These are phyloP conservation scores for Nasonovia ribisnigri DNA, from an alignment of 2,888 invertebrate genomes.

Conservation along the genomic window DNA sequence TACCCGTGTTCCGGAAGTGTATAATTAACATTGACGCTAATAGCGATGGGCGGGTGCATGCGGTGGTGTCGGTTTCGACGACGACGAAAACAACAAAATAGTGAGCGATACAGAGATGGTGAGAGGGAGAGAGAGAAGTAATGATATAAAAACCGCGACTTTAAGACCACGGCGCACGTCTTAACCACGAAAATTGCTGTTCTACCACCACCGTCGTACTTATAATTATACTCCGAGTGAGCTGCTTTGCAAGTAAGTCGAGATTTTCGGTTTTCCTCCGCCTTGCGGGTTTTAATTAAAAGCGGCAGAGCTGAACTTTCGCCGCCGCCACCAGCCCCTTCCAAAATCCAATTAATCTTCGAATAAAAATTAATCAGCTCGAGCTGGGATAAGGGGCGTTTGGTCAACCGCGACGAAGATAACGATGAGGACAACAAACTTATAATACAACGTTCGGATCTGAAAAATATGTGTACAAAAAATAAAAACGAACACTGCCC, in stretches of 20 bases:
- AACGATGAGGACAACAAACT: background rate
- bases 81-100: background rate
- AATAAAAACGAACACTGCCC: background rate
- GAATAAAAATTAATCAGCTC: constrained; percentile 26
- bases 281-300: constrained; percentile 57
- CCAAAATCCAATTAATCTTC: constrained; percentile 56
- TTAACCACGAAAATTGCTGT: background rate
- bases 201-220: background rate
- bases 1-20: constrained; percentile 20
- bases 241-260: constrained; percentile 8
- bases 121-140: background rate
- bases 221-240: constrained; percentile 12
- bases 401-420: constrained; percentile 39
- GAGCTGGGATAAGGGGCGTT: background rate
- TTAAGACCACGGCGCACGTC: background rate
- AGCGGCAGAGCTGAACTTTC: constrained; percentile 9
- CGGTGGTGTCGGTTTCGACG: constrained; percentile 26
- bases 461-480: background rate
- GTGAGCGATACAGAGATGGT: background rate
- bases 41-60: background rate
- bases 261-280: constrained; percentile 40
- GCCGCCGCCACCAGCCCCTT: background rate
- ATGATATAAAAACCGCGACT: constrained; percentile 21
- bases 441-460: background rate
- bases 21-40: constrained; percentile 39